A percentile compares a stretch with the other conserved stretches of the same genome.
Evolutionary conservation across 2,113 vertebrate genomes (phyloP).

Genomic region (Eudorcas thomsonii): DNA sequence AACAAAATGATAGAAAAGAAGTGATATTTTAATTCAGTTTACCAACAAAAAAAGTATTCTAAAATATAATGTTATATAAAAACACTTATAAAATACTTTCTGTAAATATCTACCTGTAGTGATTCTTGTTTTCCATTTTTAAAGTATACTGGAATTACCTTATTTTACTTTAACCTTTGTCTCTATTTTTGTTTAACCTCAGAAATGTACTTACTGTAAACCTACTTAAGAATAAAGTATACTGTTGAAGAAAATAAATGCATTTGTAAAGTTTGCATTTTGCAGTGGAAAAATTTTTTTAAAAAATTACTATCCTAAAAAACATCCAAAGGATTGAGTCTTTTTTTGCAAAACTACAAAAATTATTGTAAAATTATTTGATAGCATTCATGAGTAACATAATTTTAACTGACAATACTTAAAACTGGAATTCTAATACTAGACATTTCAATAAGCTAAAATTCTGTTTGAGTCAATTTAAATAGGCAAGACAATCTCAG

Average conservation of each 20-base stretch:
- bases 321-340: not conserved
- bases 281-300: not conserved
- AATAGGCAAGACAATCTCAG: conserved; percentile 47
- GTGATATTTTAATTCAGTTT: not conserved
- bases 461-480: conserved; percentile 54
- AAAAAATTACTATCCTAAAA: not conserved
- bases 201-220: conserved; percentile 21
- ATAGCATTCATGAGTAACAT: not conserved
- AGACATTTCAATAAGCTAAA: conserved; percentile 17
- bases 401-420: conserved; percentile 27
- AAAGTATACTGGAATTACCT: not conserved
- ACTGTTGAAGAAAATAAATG: not conserved
- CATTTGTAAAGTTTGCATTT: not conserved
- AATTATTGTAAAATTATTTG: not conserved
- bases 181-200: conserved; percentile 5
- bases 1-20: not conserved
- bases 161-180: conserved; percentile 21
- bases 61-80: not conserved
- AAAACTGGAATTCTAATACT: conserved; percentile 16
- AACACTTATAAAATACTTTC: not conserved
- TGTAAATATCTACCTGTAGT: not conserved
- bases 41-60: not conserved
- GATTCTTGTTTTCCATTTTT: not conserved
- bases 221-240: not conserved
- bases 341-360: conserved; percentile 10